Evolutionary conservation across 1,140 invertebrate genomes (phyloP).

Genomic region (Papilio polytes): DNA sequence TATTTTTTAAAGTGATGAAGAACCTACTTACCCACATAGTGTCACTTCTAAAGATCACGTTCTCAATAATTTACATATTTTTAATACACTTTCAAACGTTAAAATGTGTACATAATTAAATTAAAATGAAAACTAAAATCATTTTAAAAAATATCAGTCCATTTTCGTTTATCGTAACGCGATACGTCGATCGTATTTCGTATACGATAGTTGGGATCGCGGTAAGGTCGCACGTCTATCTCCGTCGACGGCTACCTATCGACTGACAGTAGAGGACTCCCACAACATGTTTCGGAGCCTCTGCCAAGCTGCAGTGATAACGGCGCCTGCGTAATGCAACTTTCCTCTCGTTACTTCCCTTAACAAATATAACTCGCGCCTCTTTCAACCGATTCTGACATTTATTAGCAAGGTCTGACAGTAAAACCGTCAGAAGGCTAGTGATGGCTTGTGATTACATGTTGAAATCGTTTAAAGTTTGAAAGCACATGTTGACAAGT

Average conservation of each 20-base stretch:
- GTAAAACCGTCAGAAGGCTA: conserved; percentile 38
- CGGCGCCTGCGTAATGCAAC: conserved; percentile 67
- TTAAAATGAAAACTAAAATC: neutral
- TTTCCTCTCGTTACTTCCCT: conserved; percentile 59
- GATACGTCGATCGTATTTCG: conserved; percentile 21
- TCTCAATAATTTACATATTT: neutral
- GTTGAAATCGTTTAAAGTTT: conserved; percentile 59
- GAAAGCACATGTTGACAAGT: conserved; percentile 57
- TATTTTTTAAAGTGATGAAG: neutral
- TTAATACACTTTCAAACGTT: neutral
- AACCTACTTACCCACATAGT: neutral
- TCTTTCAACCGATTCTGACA: conserved; percentile 45
- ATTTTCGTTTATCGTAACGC: neutral
- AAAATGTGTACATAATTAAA: neutral
- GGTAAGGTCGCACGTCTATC: conserved; percentile 46
- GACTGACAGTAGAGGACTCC: conserved; percentile 63
- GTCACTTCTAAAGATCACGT: neutral
- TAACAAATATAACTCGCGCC: conserved; percentile 46
- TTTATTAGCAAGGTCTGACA: conserved; percentile 44
- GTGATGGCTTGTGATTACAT: conserved; percentile 47
- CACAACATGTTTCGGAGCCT: conserved; percentile 54
- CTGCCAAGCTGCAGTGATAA: conserved; percentile 65
- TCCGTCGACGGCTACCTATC: conserved; percentile 57
- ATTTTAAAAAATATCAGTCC: neutral
- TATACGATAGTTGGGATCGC: conserved; percentile 21